Base-by-base conservation (phyloP, 2,888 invertebrate species). In the Campoplex nolae region DNA sequence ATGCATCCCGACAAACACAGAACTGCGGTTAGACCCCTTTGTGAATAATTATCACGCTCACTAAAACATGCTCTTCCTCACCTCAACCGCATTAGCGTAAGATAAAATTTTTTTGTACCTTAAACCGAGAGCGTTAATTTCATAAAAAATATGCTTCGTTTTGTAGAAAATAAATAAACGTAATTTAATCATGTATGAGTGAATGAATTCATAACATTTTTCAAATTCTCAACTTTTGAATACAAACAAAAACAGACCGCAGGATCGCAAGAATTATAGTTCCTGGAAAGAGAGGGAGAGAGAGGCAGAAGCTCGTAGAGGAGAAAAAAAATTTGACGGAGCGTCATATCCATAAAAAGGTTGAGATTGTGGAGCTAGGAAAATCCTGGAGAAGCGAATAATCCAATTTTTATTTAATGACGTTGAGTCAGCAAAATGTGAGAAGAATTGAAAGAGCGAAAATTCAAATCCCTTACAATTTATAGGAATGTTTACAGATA, bases 1-100 rank as follows among this genome's bases (percentile, higher is more conserved):
- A 86, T 83, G 75, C 83, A 62, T 74, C 35, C 28, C 18, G 77
- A 65, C 58, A 75, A n/a, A 83, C 42, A 62, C 62, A 68, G 68
- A 45, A 67, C 51, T 38, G 75, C 45, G 75, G 62, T 75, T 35
- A 35, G n/a, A 42, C 42, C 42, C 58, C 32, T 51, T 35, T 67
- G 67, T 77, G 77, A 77, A 77, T 77, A 77, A 77, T 77, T 77
- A 35, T 67, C 23, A 65, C 23, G 23, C 38, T 9, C 23, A 38
- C 51, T 35, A 67, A 65, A 35, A 16, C 48, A 23, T 51, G 8
- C 18, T 62, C 13, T 16, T n/a, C 35, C 51, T 56, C 16, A n/a
- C 23, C 38, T 67, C 51, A 51, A 77, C 45, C 67, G 56, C 56
- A n/a, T 35, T 35, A 51, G 28, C 16, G 51, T 11, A 38, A 3